phyloP scores from a whole-genome alignment of 2,113 vertebrate species.

The Corythaixoides concolor region DNA sequence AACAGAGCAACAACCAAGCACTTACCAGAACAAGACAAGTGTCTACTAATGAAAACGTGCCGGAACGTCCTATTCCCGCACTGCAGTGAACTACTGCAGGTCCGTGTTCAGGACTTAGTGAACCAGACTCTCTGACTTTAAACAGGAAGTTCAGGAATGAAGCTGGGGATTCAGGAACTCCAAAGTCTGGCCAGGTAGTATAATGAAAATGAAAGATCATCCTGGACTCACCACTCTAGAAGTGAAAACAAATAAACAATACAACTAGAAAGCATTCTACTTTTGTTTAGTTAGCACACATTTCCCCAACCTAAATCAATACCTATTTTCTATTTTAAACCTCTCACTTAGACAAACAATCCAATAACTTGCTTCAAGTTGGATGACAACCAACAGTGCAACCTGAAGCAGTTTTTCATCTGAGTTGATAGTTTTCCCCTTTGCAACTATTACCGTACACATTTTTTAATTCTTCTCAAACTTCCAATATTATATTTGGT shows the following conservation, averaged over 20 bases:
- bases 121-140: conserved; percentile 92
- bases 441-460: background rate
- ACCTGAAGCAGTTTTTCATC: background rate
- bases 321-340: background rate
- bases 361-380: background rate
- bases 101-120: conserved; percentile 82
- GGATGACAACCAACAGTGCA: background rate
- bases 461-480: background rate
- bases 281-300: background rate
- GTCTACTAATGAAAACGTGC: conserved; percentile 94
- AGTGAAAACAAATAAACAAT: conserved; percentile 51
- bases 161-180: conserved; percentile 95
- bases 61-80: conserved; percentile 94
- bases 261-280: background rate
- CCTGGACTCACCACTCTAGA: conserved; percentile 87
- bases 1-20: background rate
- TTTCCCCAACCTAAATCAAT: background rate
- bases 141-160: conserved; percentile 97
- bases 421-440: background rate
- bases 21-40: conserved; percentile 95
- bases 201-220: conserved; percentile 97
- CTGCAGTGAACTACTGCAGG: conserved; percentile 94
- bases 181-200: conserved; percentile 99
- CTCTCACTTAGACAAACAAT: background rate
- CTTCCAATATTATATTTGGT: background rate